Conservation (phyloP, 2,888 invertebrate species). For the Sarcophaga carnaria region DNA sequence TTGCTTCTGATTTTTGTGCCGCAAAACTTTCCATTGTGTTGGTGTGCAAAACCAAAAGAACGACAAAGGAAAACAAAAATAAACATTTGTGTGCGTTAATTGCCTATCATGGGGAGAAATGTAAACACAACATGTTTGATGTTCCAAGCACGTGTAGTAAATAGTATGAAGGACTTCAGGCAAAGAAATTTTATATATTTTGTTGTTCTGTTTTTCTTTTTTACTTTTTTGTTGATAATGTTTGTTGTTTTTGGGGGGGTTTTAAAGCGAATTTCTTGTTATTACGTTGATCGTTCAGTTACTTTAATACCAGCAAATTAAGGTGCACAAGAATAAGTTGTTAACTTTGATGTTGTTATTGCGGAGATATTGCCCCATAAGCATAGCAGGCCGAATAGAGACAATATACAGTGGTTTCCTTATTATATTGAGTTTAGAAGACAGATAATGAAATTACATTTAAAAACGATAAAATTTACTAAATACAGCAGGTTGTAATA, state of each 20-base stretch:
- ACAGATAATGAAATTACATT: no score
- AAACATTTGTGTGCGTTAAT: conserved; percentile 22
- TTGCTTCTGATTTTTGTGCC: conserved; percentile 9
- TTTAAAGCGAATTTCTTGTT: no score
- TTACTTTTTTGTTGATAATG: background rate
- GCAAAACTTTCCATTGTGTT: conserved; percentile 11
- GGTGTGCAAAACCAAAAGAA: conserved; percentile 28
- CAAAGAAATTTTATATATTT: background rate
- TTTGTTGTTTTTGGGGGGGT: background rate
- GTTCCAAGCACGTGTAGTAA: conserved; percentile 68
- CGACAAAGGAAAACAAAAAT: background rate
- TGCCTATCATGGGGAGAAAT: background rate
- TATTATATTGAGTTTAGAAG: no score
- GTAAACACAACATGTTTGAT: conserved; percentile 71
- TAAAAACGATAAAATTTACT: no score
- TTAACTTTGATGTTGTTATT: no score
- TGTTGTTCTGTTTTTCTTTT: background rate
- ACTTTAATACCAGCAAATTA: no score
- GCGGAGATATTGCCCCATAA: no score
- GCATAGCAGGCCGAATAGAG: no score
- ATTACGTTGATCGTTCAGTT: no score
- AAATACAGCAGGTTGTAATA: no score
- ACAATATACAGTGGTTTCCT: no score
- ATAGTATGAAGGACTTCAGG: conserved; percentile 40
- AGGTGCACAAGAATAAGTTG: no score